A percentile compares a stretch with the other conserved stretches of the same genome.
phyloP scores from a whole-genome alignment of 2,797 vertebrate genomes.

The Dallia pectoralis region DNA sequence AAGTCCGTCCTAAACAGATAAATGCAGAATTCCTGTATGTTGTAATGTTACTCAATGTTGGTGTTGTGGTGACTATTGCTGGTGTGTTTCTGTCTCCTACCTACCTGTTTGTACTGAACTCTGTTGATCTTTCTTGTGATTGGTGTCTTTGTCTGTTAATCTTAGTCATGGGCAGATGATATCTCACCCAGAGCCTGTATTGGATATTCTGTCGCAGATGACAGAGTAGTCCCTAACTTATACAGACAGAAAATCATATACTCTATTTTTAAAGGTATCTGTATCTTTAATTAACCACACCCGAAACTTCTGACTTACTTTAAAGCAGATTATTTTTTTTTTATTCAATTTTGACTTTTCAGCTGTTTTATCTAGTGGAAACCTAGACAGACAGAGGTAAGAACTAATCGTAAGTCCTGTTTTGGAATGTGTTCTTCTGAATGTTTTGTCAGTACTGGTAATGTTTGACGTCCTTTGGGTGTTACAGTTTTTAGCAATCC shows the following conservation, averaged over 20 bases:
- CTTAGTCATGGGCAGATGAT: neutral
- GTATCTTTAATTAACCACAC: no score
- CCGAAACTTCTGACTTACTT: no score
- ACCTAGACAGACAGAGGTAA: neutral
- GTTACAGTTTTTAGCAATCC: no score
- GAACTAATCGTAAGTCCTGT: neutral
- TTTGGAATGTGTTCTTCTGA: neutral
- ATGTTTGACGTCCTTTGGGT: conserved; percentile 1
- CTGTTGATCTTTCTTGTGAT: conserved; percentile 10
- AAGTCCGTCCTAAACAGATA: neutral
- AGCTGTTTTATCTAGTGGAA: neutral
- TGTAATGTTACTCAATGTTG: conserved; percentile 49
- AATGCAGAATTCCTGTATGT: conserved; percentile 36
- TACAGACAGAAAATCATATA: no score
- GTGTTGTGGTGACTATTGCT: conserved; percentile 50
- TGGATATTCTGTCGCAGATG: neutral
- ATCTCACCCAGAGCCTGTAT: neutral
- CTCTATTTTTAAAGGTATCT: no score
- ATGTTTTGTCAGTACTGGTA: neutral
- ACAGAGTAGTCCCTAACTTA: neutral
- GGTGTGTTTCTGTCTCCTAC: conserved; percentile 50
- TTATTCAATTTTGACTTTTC: no score
- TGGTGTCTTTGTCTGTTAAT: conserved; percentile 6
- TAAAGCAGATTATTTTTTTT: no score
- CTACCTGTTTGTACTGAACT: conserved; percentile 17